A percentile compares a stretch with the other conserved stretches of the same genome.
Evolutionary conservation across 2,888 invertebrate species (phyloP).

Genomic region (Alsophila aescularia): DNA sequence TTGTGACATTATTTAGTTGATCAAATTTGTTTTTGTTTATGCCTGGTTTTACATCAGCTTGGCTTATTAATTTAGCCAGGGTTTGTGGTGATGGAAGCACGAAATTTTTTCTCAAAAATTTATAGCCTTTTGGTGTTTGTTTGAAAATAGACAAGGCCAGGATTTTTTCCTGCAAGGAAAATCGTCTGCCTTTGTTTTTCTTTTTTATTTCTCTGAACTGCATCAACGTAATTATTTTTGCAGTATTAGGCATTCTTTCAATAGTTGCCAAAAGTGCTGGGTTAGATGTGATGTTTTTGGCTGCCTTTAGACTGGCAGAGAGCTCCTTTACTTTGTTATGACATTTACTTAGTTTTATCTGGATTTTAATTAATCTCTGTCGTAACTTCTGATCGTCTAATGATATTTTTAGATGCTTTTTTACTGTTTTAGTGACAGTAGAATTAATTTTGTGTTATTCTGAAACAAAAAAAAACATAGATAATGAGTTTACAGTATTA

Average conservation of each 20-base stretch:
- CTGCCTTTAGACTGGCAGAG: not conserved
- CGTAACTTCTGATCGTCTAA: not conserved
- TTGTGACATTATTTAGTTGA: conserved; percentile 30
- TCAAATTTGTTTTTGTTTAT: conserved; percentile 36
- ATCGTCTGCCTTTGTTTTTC: conserved; percentile 1
- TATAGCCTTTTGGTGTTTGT: not conserved
- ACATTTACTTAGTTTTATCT: too few relatives aligned
- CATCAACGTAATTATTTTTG: not conserved
- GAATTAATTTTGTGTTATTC: too few relatives aligned
- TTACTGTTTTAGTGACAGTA: not conserved
- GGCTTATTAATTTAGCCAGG: not conserved
- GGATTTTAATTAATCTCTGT: not conserved
- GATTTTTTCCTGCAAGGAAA: conserved; percentile 1
- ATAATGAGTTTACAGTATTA: too few relatives aligned
- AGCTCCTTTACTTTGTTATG: not conserved
- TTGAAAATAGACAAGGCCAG: too few relatives aligned
- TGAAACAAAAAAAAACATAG: too few relatives aligned
- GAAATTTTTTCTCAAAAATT: not conserved
- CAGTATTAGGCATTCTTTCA: not conserved
- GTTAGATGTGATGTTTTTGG: not conserved
- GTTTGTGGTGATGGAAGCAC: not conserved
- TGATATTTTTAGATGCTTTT: too few relatives aligned
- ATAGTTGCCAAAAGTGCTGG: not conserved
- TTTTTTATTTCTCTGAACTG: too few relatives aligned
- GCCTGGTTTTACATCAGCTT: conserved; percentile 29